phyloP scores from a whole-genome alignment of 2,797 vertebrate genomes.

The Melopsittacus undulatus region DNA sequence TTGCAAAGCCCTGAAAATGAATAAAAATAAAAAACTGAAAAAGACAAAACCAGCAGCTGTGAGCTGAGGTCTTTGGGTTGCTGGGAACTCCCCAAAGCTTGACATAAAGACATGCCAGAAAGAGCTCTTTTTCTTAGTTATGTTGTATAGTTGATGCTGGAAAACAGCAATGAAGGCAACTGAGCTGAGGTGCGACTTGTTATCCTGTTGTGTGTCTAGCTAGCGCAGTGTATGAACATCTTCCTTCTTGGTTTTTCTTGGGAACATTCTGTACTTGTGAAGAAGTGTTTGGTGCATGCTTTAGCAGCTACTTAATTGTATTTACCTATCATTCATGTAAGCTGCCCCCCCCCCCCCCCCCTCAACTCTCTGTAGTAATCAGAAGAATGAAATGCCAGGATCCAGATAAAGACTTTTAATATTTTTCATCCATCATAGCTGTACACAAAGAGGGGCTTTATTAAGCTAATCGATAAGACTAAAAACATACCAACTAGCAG shows the following conservation, averaged over 20 bases:
- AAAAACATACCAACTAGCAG: background rate
- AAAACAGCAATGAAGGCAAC: background rate
- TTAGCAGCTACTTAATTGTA: background rate
- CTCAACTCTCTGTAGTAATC: background rate
- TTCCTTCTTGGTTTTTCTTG: background rate
- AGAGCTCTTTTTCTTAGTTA: background rate
- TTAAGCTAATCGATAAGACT: background rate
- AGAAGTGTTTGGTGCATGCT: background rate
- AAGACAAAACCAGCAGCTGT: slow-evolving; percentile 37
- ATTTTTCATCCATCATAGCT: background rate
- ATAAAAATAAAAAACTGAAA: slow-evolving; percentile 23
- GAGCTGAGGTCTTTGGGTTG: background rate
- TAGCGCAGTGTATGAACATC: background rate
- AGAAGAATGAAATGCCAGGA: background rate
- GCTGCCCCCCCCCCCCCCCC: background rate
- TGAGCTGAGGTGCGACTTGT: background rate
- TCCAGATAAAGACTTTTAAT: background rate
- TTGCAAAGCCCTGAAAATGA: slow-evolving; percentile 9
- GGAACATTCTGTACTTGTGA: background rate
- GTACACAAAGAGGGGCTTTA: background rate
- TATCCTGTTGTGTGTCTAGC: background rate
- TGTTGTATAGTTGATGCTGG: background rate
- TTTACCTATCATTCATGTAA: background rate
- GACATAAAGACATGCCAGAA: background rate
- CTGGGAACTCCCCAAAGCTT: background rate